Conservation (phyloP, 35 echinoderm and acorn worm species). For the Eucidaris tribuloides region DNA sequence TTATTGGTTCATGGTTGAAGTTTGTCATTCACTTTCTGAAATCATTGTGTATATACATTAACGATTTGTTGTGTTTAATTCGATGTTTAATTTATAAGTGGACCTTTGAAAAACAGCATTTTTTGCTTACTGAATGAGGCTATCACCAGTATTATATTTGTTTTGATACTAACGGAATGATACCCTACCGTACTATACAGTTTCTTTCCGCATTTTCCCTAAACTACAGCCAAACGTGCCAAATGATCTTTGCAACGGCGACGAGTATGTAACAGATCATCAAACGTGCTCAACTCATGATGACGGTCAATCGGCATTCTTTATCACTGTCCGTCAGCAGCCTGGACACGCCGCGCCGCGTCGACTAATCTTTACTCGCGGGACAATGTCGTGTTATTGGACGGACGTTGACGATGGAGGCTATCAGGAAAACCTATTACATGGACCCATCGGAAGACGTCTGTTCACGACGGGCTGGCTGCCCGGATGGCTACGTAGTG, state of each 20-base stretch:
- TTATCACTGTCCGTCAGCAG: conserved; percentile 38
- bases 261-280: conserved; percentile 73
- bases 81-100: no score
- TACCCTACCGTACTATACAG: no score
- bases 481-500: conserved; percentile 85
- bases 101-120: no score
- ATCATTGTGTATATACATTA: no score
- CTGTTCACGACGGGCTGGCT: conserved; percentile 75
- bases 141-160: no score
- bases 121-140: no score
- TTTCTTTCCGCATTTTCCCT: neutral
- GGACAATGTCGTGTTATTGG: conserved; percentile 72
- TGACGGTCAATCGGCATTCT: conserved; percentile 16
- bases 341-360: conserved; percentile 71
- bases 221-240: conserved; percentile 68
- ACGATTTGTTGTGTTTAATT: no score
- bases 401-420: conserved; percentile 80
- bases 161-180: no score
- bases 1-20: no score
- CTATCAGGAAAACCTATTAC: conserved; percentile 63
- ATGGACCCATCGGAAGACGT: conserved; percentile 55
- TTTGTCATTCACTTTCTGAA: no score
- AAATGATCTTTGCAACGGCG: conserved; percentile 92
- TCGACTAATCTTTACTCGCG: conserved; percentile 75
- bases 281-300: conserved; percentile 46